phyloP scores from a whole-genome alignment of 2,888 invertebrate species.

The Agrochola macilenta region DNA sequence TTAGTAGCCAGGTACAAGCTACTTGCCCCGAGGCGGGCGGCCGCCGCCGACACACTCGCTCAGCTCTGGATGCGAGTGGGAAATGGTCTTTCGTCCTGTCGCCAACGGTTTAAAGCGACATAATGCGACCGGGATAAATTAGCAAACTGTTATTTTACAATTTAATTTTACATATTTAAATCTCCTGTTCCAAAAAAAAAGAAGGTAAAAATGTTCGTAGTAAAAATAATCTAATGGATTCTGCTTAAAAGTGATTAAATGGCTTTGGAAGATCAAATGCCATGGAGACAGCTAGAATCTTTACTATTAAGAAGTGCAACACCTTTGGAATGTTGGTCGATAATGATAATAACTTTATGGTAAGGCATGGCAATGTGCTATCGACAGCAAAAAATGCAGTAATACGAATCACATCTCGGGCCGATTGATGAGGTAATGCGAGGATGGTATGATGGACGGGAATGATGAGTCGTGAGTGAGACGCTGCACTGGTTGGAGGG shows the following conservation, averaged over 20 bases:
- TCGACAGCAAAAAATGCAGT: slow-evolving; percentile 78
- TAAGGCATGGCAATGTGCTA: slow-evolving; percentile 52
- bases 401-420: slow-evolving; percentile 76
- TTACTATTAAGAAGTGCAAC: slow-evolving; percentile 21
- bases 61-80: slow-evolving; percentile 76
- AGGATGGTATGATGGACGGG: slow-evolving; percentile 75
- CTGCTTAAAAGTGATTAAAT: background rate
- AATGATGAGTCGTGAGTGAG: slow-evolving; percentile 71
- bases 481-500: slow-evolving; percentile 67
- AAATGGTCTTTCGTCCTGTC: slow-evolving; percentile 75
- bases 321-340: slow-evolving; percentile 48
- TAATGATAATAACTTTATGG: slow-evolving; percentile 60
- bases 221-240: slow-evolving; percentile 4
- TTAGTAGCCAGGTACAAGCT: slow-evolving; percentile 81
- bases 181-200: background rate
- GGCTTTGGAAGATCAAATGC: slow-evolving; percentile 1
- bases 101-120: slow-evolving; percentile 60
- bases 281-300: background rate
- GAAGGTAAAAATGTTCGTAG: background rate
- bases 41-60: slow-evolving; percentile 71
- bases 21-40: slow-evolving; percentile 74
- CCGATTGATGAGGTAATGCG: slow-evolving; percentile 82
- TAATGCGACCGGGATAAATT: slow-evolving; percentile 45
- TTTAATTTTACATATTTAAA: slow-evolving; percentile 17
- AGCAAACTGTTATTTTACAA: slow-evolving; percentile 27